Evolutionary conservation across 2,113 vertebrate genomes (phyloP), one percentile per base, ranked within the genome.

Genomic region (Megaceryle torquata): DNA sequence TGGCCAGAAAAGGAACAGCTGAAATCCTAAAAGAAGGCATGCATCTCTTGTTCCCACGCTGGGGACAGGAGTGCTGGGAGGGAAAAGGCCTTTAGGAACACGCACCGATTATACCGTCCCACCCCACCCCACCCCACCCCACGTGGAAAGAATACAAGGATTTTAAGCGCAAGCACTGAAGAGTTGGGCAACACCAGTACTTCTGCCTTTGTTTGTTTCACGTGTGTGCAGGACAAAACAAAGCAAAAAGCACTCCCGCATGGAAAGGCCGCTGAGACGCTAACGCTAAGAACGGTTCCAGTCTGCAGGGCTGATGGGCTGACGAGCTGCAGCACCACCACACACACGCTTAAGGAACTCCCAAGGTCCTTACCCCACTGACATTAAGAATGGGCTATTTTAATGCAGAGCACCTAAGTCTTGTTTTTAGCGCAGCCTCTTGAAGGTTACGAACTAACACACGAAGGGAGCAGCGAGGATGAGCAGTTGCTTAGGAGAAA

Each of bases 181-280:
- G 84, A 85, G 5, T 46, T 43, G 37, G 4, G 4, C 67, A 87
- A 68, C 53, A 20, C 14, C 56, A 64, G 8, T 53, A 89, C 9
- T 70, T 57, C 37, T 59, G 46, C 41, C 28, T 81, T 78, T 2
- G 1, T 60, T 51, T 86, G 50, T 54, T 50, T 80, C 53, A 21
- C 0, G 0, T 5, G 11, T 17, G 4, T 25, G 65, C 26, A 59
- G n/a, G 46, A 78, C 60, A 74, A 74, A 78, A 15, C 18, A 51
- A 74, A 86, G 29, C 35, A 60, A 43, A 74, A 69, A 57, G 31
- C 24, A 11, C 15, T 44, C 17, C 53, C 59, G 17, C 17, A 29
- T 3, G 31, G 15, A 21, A 20, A 5, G 6, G 37, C 56, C 48
- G 29, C 44, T 43, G 37, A 63, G 31, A 63, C 16, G 21, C 18